Evolutionary conservation across 2,113 vertebrate genomes (phyloP).

Genomic region (Vidua chalybeata): DNA sequence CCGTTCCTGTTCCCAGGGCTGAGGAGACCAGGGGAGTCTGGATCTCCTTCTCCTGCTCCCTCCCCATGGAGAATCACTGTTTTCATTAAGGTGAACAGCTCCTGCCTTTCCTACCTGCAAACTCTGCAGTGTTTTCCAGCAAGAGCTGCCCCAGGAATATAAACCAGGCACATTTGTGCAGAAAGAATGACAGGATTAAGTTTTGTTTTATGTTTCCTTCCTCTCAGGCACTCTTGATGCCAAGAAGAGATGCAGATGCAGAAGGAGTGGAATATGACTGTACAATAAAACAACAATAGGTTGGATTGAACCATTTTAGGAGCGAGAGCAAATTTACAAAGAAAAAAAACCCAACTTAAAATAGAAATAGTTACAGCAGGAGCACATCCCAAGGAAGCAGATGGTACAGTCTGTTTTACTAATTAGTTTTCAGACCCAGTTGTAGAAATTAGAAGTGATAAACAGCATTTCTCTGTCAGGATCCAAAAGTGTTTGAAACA

Average conservation of each 20-base stretch:
- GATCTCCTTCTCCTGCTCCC: neutral
- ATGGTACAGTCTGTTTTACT: conserved; percentile 44
- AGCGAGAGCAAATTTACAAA: neutral
- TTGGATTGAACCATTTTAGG: neutral
- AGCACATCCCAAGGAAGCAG: conserved; percentile 30
- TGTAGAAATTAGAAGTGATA: conserved; percentile 45
- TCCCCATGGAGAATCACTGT: rapidly evolving
- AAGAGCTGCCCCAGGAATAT: neutral
- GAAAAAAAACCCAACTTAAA: neutral
- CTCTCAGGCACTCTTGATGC: conserved; percentile 4
- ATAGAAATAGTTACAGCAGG: conserved; percentile 24
- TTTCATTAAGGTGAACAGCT: neutral
- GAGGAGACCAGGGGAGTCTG: neutral
- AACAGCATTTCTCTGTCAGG: conserved; percentile 14
- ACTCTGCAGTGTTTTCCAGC: neutral
- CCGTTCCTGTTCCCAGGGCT: neutral
- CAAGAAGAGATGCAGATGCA: conserved; percentile 25
- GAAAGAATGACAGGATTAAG: conserved; percentile 27
- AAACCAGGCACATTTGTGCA: neutral
- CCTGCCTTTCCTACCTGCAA: neutral
- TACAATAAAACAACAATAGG: neutral
- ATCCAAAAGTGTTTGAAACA: neutral
- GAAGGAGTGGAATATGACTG: neutral
- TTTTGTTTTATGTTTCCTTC: conserved; percentile 38
- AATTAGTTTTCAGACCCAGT: conserved; percentile 37